Evolutionary conservation across 2,113 vertebrate genomes (phyloP).

Genomic region (Gavia stellata): DNA sequence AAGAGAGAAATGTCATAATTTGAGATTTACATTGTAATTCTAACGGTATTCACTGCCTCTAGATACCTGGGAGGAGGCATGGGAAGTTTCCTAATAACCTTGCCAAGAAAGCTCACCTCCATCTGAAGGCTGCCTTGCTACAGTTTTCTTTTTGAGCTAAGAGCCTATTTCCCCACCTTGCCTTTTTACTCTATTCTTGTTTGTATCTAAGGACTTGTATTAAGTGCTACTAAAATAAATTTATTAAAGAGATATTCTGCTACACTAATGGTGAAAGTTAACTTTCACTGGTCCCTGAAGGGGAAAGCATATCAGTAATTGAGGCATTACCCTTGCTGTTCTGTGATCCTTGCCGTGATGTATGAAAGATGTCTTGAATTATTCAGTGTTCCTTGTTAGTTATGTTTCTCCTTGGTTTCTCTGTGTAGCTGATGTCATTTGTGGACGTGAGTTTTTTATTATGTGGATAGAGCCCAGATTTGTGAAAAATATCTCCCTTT

Average conservation of each 20-base stretch:
- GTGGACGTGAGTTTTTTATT: not conserved
- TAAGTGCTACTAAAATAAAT: conserved; percentile 18
- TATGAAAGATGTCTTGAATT: conserved; percentile 49
- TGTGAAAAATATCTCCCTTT: not conserved
- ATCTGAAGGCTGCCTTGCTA: not conserved
- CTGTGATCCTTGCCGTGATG: not conserved
- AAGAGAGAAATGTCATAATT: not conserved
- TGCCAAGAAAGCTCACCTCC: not conserved
- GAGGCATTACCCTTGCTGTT: not conserved
- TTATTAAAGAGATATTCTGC: conserved; percentile 8
- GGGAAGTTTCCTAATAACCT: not conserved
- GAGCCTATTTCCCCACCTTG: not conserved
- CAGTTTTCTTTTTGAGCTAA: not conserved
- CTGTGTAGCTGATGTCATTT: not conserved
- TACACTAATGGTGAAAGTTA: conserved; percentile 17
- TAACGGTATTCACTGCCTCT: not conserved
- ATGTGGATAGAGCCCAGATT: not conserved
- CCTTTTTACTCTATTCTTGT: not conserved
- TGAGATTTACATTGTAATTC: not conserved
- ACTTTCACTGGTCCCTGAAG: conserved; percentile 32
- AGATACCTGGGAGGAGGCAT: not conserved
- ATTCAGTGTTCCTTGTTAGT: conserved; percentile 36
- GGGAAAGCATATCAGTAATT: not conserved
- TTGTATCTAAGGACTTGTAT: not conserved
- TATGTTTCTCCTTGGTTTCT: conserved; percentile 31